Conservation (phyloP, 2,888 invertebrate genomes). For the Polydrusus cervinus region DNA sequence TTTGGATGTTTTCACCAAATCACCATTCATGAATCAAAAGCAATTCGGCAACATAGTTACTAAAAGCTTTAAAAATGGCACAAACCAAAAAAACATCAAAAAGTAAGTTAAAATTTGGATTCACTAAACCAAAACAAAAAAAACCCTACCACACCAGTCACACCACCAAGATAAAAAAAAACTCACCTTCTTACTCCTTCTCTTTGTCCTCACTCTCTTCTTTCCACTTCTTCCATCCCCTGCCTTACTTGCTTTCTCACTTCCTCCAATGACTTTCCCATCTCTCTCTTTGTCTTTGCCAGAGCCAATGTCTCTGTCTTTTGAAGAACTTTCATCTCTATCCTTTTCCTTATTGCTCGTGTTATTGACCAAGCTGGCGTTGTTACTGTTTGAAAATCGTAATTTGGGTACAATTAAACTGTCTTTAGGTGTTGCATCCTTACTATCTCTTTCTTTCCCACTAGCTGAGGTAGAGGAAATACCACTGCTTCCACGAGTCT, state of each 20-base stretch:
- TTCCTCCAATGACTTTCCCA: constrained; percentile 55
- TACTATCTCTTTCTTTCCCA: constrained; percentile 24
- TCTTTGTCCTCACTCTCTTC: constrained; percentile 50
- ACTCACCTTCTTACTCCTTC: constrained; percentile 63
- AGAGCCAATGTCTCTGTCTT: constrained; percentile 60
- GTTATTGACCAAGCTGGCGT: not conserved
- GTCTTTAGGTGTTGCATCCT: constrained; percentile 20
- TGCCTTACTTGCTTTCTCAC: constrained; percentile 69
- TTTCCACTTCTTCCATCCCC: constrained; percentile 58
- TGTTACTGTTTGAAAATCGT: constrained; percentile 10
- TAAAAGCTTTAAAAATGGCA: too few relatives aligned
- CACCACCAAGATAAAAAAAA: too few relatives aligned
- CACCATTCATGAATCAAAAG: too few relatives aligned
- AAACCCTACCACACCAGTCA: too few relatives aligned
- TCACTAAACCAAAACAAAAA: too few relatives aligned
- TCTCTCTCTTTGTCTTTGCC: constrained; percentile 59
- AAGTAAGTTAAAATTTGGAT: too few relatives aligned
- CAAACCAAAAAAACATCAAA: too few relatives aligned
- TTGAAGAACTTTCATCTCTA: constrained; percentile 42
- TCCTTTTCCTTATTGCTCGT: constrained; percentile 10
- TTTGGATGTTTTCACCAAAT: too few relatives aligned
- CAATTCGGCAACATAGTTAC: too few relatives aligned
- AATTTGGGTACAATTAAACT: constrained; percentile 2
- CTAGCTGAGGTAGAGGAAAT: constrained; percentile 11
- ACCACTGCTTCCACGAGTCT: constrained; percentile 8